These are phyloP conservation scores for Harpagoxenus sublaevis DNA, from an alignment of 2,888 invertebrate species.

Conservation along the genomic window DNA sequence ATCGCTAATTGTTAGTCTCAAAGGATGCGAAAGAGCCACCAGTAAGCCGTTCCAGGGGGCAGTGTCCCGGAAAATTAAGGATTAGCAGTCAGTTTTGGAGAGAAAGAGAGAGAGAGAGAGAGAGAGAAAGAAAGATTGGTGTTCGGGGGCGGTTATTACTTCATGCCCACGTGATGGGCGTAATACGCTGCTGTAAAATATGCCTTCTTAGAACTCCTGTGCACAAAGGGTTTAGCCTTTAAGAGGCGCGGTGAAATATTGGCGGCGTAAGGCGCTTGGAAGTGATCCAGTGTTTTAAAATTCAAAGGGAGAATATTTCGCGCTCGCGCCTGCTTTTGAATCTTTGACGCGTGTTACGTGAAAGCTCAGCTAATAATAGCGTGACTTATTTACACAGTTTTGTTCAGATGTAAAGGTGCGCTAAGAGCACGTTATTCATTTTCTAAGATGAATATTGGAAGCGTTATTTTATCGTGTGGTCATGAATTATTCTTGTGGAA, in stretches of 20 bases:
- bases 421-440: not conserved
- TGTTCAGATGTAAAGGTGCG: not conserved
- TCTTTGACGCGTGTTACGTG: constrained; percentile 13
- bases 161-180: constrained; percentile 54
- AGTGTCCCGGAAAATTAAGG: constrained; percentile 81
- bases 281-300: constrained; percentile 52
- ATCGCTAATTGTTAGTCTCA: constrained; percentile 84
- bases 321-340: constrained; percentile 1
- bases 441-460: not conserved
- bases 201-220: constrained; percentile 49
- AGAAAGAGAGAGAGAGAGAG: constrained; percentile 15
- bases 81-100: constrained; percentile 70
- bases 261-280: constrained; percentile 43
- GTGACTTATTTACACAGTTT: constrained; percentile 29
- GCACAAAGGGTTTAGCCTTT: constrained; percentile 53
- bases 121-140: constrained; percentile 23
- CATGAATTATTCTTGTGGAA: not conserved
- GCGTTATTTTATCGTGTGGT: not conserved
- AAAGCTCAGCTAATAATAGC: constrained; percentile 5
- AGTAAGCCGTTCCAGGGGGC: constrained; percentile 56
- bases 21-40: constrained; percentile 74
- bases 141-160: constrained; percentile 66
- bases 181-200: constrained; percentile 49
- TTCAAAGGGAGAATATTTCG: constrained; percentile 47
- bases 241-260: constrained; percentile 53